These are phyloP conservation scores for Cyprinodon brontotheroides DNA, from an alignment of 2,113 vertebrate species.

Conservation along the genomic window DNA sequence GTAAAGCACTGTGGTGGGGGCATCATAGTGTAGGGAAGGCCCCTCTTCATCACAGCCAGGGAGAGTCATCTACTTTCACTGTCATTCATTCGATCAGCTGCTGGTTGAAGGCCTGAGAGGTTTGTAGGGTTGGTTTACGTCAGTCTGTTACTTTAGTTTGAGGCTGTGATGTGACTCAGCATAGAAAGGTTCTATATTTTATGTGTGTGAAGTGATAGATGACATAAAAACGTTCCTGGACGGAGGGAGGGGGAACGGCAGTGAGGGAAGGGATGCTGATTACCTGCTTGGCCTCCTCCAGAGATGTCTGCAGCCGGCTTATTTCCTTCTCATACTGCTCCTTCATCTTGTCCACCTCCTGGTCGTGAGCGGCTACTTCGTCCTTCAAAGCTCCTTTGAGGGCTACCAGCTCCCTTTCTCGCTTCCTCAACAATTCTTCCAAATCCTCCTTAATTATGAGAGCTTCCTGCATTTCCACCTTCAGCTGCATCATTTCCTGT, in stretches of 20 bases:
- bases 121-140: background rate
- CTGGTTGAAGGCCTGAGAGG: background rate
- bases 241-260: conserved; percentile 22
- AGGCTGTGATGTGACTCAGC: too few species aligned
- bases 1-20: background rate
- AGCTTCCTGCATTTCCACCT: conserved; percentile 86
- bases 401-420: conserved; percentile 92
- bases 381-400: conserved; percentile 95
- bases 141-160: background rate
- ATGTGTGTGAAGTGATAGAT: too few species aligned
- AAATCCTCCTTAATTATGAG: conserved; percentile 89
- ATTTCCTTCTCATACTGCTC: conserved; percentile 90
- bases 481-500: conserved; percentile 90
- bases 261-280: conserved; percentile 25
- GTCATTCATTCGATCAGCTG: background rate
- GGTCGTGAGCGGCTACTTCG: conserved; percentile 93
- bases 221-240: conserved; percentile 25
- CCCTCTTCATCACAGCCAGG: too few species aligned
- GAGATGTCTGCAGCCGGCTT: conserved; percentile 75
- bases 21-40: background rate
- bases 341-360: conserved; percentile 91
- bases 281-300: conserved; percentile 89
- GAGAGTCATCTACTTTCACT: too few species aligned
- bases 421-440: conserved; percentile 88
- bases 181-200: too few species aligned